A percentile compares a stretch with the other conserved stretches of the same genome.
Conservation (phyloP, 2,797 vertebrate genomes). For the Anabacerthia variegaticeps region DNA sequence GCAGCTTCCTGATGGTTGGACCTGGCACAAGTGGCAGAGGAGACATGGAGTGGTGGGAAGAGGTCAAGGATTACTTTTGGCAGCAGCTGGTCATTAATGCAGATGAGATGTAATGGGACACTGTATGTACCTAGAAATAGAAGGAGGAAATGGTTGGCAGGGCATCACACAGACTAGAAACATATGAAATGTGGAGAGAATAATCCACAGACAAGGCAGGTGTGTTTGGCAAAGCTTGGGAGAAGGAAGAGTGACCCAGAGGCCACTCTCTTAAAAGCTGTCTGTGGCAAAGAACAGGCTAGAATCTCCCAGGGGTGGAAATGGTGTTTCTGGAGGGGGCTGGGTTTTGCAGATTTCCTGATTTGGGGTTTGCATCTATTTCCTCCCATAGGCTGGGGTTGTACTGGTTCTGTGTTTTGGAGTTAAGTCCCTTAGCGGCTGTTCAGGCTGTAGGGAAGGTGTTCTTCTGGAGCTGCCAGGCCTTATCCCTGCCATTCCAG, state of each 20-base stretch:
- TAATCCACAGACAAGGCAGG: not conserved
- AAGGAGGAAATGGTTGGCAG: not conserved
- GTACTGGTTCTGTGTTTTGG: not conserved
- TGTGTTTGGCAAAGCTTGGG: not conserved
- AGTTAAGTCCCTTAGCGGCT: not conserved
- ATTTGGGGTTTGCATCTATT: not conserved
- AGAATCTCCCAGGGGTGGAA: not conserved
- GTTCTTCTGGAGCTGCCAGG: not conserved
- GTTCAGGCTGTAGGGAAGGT: not conserved
- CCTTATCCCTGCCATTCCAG: not conserved
- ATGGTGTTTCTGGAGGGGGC: not conserved
- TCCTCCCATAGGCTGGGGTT: not conserved
- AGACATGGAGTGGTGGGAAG: not conserved
- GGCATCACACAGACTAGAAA: not conserved
- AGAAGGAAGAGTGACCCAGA: not conserved
- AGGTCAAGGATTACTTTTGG: not conserved
- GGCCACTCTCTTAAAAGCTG: not conserved
- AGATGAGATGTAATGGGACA: not conserved
- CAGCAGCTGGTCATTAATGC: not conserved
- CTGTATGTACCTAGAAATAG: not conserved
- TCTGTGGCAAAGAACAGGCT: not conserved
- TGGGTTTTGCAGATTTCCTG: not conserved
- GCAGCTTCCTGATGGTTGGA: not conserved
- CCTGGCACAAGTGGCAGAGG: not conserved
- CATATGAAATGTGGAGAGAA: rapidly evolving